A percentile compares a stretch with the other conserved stretches of the same genome.
Conservation (phyloP, 2,797 vertebrate genomes). For the Limosa lapponica region DNA sequence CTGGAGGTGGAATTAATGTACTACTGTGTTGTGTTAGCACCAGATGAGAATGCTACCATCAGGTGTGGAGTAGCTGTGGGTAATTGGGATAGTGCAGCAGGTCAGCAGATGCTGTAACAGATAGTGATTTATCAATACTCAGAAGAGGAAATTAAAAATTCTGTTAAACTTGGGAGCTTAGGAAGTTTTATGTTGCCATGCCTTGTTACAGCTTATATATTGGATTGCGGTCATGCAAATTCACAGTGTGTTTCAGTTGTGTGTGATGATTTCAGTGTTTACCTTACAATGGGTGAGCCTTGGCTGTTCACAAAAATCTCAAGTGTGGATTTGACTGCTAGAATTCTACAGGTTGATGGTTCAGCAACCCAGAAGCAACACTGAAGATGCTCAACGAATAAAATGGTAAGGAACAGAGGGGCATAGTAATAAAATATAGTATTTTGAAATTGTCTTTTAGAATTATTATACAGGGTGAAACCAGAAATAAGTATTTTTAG, state of each 20-base stretch:
- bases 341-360: background rate
- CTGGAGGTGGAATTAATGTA: background rate
- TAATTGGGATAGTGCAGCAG: background rate
- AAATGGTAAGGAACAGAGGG: background rate
- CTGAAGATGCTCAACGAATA: background rate
- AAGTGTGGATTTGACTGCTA: background rate
- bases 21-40: background rate
- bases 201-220: background rate
- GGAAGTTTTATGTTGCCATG: background rate
- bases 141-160: background rate
- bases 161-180: background rate
- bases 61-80: background rate
- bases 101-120: constrained; percentile 22
- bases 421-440: background rate
- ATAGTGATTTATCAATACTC: background rate
- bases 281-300: background rate
- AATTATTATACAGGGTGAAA: background rate
- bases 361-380: background rate
- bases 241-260: background rate
- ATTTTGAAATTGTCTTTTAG: background rate
- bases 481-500: background rate
- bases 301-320: background rate
- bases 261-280: background rate
- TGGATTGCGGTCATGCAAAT: background rate
- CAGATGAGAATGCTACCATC: background rate